Conservation (phyloP, 2,113 vertebrate genomes). For the Hippocampus abdominalis region DNA sequence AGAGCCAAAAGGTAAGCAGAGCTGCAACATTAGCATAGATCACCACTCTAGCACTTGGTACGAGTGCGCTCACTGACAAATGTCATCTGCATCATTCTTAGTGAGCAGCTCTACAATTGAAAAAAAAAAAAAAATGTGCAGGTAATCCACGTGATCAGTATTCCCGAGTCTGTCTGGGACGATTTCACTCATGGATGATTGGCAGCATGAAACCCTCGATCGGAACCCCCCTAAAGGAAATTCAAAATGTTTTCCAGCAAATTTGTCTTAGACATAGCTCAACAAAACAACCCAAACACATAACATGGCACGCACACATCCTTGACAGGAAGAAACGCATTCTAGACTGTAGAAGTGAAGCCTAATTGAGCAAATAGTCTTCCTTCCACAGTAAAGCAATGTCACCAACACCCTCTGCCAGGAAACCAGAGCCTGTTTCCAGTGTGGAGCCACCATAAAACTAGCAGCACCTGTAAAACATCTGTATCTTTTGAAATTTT, state of each 20-base stretch:
- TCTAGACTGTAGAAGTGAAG: not conserved
- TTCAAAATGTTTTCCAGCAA: not conserved
- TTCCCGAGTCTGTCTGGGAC: no score
- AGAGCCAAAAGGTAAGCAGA: no score
- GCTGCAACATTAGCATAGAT: no score
- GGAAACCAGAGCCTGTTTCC: not conserved
- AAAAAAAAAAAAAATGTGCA: no score
- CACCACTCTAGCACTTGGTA: not conserved
- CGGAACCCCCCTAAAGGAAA: not conserved
- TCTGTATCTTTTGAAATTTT: slow-evolving; percentile 67
- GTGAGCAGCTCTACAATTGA: no score
- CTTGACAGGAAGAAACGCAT: not conserved
- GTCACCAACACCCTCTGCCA: not conserved
- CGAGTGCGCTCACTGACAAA: not conserved
- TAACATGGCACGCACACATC: not conserved
- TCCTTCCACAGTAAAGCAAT: not conserved
- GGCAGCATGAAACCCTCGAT: no score
- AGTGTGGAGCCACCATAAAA: slow-evolving; percentile 18
- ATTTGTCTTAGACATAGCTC: not conserved
- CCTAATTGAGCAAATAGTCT: not conserved
- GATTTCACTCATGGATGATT: no score
- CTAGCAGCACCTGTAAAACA: slow-evolving; percentile 36
- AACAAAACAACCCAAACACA: not conserved
- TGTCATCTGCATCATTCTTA: not conserved
- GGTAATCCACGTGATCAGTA: no score